These are phyloP conservation scores for Atta texana DNA, from an alignment of 1,140 invertebrate species.

Conservation along the genomic window DNA sequence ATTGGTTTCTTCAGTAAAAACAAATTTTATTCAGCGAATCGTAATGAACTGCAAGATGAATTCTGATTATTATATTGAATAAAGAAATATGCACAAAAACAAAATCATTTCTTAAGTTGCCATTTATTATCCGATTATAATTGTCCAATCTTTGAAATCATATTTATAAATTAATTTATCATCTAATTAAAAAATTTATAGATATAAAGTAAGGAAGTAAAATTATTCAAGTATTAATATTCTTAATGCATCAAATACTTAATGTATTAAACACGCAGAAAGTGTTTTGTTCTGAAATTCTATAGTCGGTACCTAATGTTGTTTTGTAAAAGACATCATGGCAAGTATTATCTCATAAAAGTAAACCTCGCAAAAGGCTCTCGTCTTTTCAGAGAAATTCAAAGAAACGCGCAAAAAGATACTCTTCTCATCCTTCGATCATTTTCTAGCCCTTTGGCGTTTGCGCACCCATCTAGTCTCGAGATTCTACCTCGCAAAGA, in stretches of 20 bases:
- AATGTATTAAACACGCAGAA: not conserved
- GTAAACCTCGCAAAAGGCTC: not conserved
- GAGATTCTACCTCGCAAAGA: slow-evolving; percentile 37
- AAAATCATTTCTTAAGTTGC: not conserved
- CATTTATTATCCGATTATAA: not conserved
- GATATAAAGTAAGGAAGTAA: not conserved
- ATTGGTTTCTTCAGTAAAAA: slow-evolving; percentile 15
- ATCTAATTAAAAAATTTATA: not conserved
- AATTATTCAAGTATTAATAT: not conserved
- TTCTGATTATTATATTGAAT: not conserved
- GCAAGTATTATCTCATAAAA: not conserved
- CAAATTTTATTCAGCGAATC: slow-evolving; percentile 14
- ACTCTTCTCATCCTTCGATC: slow-evolving; percentile 40
- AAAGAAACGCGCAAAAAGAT: slow-evolving; percentile 40
- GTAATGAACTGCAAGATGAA: not conserved
- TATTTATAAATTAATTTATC: not conserved
- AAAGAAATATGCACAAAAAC: not conserved
- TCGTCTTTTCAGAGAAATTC: slow-evolving; percentile 13
- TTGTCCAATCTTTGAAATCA: not conserved
- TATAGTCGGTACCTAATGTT: not conserved
- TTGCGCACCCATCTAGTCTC: slow-evolving; percentile 1
- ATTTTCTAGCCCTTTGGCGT: slow-evolving; percentile 43
- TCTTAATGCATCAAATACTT: not conserved
- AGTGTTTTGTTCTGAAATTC: not conserved
- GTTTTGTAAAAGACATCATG: not conserved